Evolutionary conservation across 2,797 vertebrate species (phyloP), one percentile per base, ranked within the genome.

Genomic region (Phylloscopus collybita): DNA sequence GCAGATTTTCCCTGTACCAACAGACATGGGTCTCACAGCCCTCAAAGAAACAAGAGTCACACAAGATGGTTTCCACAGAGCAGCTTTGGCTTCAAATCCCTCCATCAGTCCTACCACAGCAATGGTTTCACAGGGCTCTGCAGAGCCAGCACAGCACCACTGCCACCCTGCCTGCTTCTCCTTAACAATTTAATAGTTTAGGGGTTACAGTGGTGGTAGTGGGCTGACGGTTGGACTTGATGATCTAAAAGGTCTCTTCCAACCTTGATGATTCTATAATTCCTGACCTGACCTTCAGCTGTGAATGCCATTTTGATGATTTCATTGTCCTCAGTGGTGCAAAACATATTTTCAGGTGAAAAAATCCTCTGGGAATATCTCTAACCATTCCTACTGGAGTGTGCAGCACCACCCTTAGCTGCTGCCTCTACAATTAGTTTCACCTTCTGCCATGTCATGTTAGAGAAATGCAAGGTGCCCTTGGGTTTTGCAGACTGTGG

Each of bases 1-100:
- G 66, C 26, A 40, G 10, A 38, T 74, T 65, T 74, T 61, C n/a
- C 42, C 40, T 51, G 3, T n/a, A 26, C 16, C 0, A 0, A 30
- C 62, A 86, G 40, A n/a, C 9, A 14, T 0, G 8, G 32, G 10
- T 27, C 42, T 44, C 47, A 32, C 30, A 65, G 60, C 27, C 29
- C 49, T 53, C 67, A 71, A 4, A 27, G 47, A 38, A 69, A 60
- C 4, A 7, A 36, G 36, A 57, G 26, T 13, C 65, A 44, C 32
- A 49, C 34, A 13, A 27, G 61, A 2, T 25, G 7, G 16, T 87
- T 89, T 87, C 53, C 26, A 16, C 13, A 23, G 18, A 27, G 38
- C 13, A 49, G 34, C 18, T 67, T 83, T 76, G 22, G 13, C 69
- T 84, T 86, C 71, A 60, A 51, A 82, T 45, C 50, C 47, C 51